Base-by-base conservation (phyloP, 2,113 vertebrate species). In the Spea multiplicata region DNA sequence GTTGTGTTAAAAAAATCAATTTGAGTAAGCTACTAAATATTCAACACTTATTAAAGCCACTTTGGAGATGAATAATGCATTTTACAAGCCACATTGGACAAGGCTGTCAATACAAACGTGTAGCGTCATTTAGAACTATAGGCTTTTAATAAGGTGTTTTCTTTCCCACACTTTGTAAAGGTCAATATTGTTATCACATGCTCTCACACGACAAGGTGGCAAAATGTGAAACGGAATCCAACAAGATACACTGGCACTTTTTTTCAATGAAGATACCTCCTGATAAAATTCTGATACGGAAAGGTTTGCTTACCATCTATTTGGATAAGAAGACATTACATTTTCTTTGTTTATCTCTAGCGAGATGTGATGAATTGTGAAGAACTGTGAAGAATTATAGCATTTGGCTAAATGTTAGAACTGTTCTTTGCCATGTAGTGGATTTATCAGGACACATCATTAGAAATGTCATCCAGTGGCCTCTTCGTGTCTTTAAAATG, bases 31-130 rank as follows among this genome's bases (percentile, higher is more conserved):
- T 10, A 12, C 76, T 82, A 81, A 81, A 81, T 82, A 75, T 86
- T 59, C 82, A 61, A 76, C 75, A 47, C 44, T 3, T 2, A 16
- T 55, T 55, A 79, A 66, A 69, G 64, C 48, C 55, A 0, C 68
- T 47, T 66, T 50, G 5, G 57, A 74, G 65, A 84, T 89, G 86
- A 86, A 89, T 91, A 88, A 89, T 84, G 74, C 85, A 88, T 80
- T 83, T 84, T 84, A 84, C 66, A 76, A 84, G 86, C 82, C 83
- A 4, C 0, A 81, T 3, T 85, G 82, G 87, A 85, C 85, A 83
- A 71, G 83, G 79, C 87, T 49, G 53, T 83, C 81, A 70, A 81
- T 78, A 50, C 57, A 82, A 6, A 30, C 78, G 72, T 78, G 84
- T 84, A 84, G 80, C 82, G 59, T 76, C 85, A 73, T 81, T 84